Percentiles rank a stretch among this genome's conserved stretches.
Evolutionary conservation across 64 coral and sea anemone genomes (phyloP).

Genomic region (Porites lutea): DNA sequence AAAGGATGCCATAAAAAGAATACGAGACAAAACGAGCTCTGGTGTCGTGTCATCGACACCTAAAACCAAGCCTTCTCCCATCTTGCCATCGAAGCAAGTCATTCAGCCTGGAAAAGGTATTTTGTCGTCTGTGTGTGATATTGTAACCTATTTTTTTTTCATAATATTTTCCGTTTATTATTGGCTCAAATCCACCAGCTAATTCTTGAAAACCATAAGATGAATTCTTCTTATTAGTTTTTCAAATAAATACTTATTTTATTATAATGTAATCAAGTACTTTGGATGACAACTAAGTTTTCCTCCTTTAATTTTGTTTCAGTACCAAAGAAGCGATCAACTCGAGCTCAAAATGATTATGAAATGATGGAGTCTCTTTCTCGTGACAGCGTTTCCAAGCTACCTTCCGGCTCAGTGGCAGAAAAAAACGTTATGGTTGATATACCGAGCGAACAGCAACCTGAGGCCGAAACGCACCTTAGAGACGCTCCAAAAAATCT

Average conservation of each 20-base stretch:
- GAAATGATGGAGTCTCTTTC: not conserved
- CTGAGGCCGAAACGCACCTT: not conserved
- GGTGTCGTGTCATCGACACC: not conserved
- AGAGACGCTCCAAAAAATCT: too few species aligned
- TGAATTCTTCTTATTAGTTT: too few species aligned
- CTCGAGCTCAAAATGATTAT: constrained; percentile 7
- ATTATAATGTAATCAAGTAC: too few species aligned
- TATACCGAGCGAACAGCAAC: not conserved
- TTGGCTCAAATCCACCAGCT: not conserved
- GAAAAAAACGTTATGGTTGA: not conserved
- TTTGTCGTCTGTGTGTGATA: not conserved
- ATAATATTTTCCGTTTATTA: too few species aligned
- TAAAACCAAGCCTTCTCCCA: constrained; percentile 26
- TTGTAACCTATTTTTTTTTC: not conserved
- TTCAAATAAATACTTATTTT: too few species aligned
- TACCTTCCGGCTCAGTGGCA: not conserved
- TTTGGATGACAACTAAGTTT: too few species aligned
- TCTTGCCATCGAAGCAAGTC: not conserved
- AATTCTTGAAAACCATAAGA: not conserved
- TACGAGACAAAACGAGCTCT: not conserved
- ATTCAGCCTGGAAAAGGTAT: not conserved
- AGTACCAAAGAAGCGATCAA: constrained; percentile 9
- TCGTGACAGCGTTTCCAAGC: not conserved
- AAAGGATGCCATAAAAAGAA: constrained; percentile 34
- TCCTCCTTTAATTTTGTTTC: too few species aligned